Conservation (phyloP, 2,888 invertebrate species). For the Microplitis manilae region DNA sequence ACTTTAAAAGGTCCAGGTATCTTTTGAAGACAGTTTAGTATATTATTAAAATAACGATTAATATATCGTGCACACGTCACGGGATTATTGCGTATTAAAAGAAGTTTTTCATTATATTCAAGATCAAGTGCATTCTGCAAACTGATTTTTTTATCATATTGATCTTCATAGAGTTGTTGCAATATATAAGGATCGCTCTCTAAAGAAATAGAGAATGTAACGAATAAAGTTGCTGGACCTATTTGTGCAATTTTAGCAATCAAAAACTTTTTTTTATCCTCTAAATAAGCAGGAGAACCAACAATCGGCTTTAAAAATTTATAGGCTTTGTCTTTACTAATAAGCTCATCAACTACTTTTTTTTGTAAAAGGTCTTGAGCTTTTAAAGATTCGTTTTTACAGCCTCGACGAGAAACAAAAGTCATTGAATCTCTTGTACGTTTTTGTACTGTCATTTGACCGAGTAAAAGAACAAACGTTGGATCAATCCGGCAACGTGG, state of each 20-base stretch:
- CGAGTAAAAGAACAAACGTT: background rate
- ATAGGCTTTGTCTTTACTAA: background rate
- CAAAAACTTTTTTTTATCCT: constrained; percentile 7
- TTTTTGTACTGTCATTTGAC: no score
- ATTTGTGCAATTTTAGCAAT: constrained; percentile 13
- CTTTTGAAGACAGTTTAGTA: background rate
- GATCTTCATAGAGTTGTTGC: no score
- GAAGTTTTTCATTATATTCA: no score
- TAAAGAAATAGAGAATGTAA: background rate
- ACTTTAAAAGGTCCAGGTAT: background rate
- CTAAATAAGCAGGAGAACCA: background rate
- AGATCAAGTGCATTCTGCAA: no score
- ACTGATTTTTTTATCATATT: no score
- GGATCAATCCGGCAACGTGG: background rate
- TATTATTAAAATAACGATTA: background rate
- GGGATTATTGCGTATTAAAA: background rate
- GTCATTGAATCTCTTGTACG: background rate
- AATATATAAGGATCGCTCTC: background rate
- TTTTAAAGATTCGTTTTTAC: background rate
- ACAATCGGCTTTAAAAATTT: constrained; percentile 9
- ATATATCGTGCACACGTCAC: constrained; percentile 3
- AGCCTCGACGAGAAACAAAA: constrained; percentile 2
- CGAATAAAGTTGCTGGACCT: background rate
- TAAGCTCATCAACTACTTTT: background rate
- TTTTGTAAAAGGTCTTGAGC: background rate